Evolutionary conservation across 2,888 invertebrate species (phyloP).

Genomic region (Corbicula japonica): DNA sequence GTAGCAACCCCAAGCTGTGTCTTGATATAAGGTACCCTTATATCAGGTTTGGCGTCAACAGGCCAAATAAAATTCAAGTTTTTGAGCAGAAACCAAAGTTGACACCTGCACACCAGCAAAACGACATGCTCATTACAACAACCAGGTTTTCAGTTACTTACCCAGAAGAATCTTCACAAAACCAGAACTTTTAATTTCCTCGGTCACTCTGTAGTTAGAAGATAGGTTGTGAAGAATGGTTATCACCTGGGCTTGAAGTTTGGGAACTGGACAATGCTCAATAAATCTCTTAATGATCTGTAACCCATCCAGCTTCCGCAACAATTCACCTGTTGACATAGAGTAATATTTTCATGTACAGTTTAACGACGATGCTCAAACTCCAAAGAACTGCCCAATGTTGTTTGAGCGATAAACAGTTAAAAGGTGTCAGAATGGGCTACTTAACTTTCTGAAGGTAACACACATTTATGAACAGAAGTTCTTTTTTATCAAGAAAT

Average conservation of each 20-base stretch:
- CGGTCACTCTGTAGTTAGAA: neutral
- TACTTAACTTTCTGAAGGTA: neutral
- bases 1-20: too few relatives aligned
- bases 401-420: neutral
- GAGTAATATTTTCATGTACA: neutral
- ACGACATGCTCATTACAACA: neutral
- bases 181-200: neutral
- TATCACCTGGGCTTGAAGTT: slow-evolving; percentile 18
- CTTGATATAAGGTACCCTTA: too few relatives aligned
- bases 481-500: neutral
- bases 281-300: slow-evolving; percentile 8
- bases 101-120: neutral
- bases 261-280: slow-evolving; percentile 3
- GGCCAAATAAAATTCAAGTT: too few relatives aligned
- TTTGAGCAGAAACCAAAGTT: neutral
- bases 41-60: too few relatives aligned
- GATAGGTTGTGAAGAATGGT: slow-evolving; percentile 27
- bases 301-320: slow-evolving; percentile 18
- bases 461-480: neutral
- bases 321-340: slow-evolving; percentile 48
- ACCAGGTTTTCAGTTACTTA: neutral
- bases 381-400: neutral
- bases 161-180: slow-evolving; percentile 19
- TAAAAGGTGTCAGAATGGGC: neutral
- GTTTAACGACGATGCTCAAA: neutral